Conservation (phyloP, 2,113 vertebrate genomes). For the Bagarius yarrelli region DNA sequence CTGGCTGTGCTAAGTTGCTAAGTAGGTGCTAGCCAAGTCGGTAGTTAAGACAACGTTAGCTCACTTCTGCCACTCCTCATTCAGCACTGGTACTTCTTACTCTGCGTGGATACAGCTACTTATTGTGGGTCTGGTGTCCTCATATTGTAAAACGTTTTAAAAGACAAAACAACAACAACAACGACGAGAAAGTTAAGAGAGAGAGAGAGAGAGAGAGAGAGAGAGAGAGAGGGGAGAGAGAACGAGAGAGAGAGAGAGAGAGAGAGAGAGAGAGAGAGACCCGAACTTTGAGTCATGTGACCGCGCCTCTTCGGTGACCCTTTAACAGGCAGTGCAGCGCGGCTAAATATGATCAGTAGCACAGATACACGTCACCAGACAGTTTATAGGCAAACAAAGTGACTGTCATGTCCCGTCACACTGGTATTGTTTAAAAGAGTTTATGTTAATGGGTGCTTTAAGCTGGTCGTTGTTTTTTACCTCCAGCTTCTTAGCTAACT, state of each 20-base stretch:
- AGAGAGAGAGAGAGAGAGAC: too few species aligned
- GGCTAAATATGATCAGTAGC: background rate
- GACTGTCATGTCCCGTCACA: background rate
- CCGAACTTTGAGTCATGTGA: background rate
- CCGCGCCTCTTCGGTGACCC: background rate
- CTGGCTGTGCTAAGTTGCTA: background rate
- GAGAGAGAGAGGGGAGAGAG: too few species aligned
- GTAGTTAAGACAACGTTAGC: conserved; percentile 23
- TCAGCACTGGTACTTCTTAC: background rate
- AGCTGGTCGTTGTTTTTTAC: background rate
- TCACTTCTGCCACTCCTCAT: conserved; percentile 28
- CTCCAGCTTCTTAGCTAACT: too few species aligned
- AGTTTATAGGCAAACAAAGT: background rate
- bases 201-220: too few species aligned
- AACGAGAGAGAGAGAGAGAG: too few species aligned
- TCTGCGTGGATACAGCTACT: background rate
- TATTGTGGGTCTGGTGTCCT: too few species aligned
- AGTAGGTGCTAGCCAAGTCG: background rate
- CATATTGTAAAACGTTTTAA: background rate
- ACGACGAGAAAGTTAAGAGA: background rate
- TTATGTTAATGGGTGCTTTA: background rate
- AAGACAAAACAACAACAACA: background rate
- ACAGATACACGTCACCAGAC: background rate
- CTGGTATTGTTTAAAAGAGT: background rate
- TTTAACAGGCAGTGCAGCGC: background rate